Evolutionary conservation across 2,113 vertebrate genomes (phyloP).

Genomic region (Python bivittatus): DNA sequence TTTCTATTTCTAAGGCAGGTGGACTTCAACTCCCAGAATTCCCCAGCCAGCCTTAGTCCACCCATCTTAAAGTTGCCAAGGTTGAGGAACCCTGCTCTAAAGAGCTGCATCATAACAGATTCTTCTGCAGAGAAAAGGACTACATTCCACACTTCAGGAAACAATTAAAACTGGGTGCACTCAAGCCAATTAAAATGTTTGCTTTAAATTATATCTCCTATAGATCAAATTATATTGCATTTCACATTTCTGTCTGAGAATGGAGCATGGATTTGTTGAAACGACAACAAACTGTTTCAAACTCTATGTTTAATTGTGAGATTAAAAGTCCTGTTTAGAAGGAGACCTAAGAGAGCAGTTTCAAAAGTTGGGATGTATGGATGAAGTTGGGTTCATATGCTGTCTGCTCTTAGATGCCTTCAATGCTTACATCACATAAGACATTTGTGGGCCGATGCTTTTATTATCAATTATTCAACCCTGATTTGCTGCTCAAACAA

Average conservation of each 20-base stretch:
- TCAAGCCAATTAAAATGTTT: slow-evolving; percentile 46
- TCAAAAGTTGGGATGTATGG: background rate
- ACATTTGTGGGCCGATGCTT: background rate
- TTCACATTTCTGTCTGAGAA: background rate
- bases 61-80: no score
- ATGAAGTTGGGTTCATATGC: background rate
- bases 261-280: background rate
- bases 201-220: slow-evolving; percentile 54
- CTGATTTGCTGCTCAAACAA: background rate
- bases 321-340: background rate
- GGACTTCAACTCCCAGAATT: no score
- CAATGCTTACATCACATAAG: background rate
- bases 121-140: slow-evolving; percentile 44
- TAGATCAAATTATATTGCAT: slow-evolving; percentile 43
- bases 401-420: background rate
- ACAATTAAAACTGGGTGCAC: slow-evolving; percentile 59
- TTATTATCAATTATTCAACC: background rate
- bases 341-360: background rate
- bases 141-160: slow-evolving; percentile 54
- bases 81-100: no score
- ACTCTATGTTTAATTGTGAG: background rate
- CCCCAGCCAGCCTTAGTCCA: no score
- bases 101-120: slow-evolving; percentile 52
- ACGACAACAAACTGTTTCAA: background rate
- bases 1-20: no score